These are phyloP conservation scores for Hypotaenidia philippensis DNA, from an alignment of 2,797 vertebrate genomes.

Conservation along the genomic window DNA sequence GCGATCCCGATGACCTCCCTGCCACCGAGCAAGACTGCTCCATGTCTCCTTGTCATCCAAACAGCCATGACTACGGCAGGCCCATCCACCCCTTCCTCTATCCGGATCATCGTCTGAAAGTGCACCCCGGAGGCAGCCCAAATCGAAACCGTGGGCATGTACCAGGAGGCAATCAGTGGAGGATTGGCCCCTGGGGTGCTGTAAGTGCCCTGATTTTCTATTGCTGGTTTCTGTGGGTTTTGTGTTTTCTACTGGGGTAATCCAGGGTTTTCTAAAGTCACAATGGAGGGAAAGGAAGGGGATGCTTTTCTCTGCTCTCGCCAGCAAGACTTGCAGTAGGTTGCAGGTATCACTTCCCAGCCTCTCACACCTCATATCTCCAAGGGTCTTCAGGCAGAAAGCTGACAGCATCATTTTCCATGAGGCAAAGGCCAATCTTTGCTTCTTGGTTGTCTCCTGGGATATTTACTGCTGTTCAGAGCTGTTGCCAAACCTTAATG, in stretches of 20 bases:
- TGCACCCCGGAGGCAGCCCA: constrained; percentile 52
- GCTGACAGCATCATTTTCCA: not conserved
- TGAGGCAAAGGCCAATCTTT: not conserved
- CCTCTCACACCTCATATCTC: not conserved
- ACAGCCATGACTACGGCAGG: constrained; percentile 81
- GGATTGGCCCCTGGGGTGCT: constrained; percentile 97
- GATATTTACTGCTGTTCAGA: not conserved
- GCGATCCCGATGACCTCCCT: constrained; percentile 91
- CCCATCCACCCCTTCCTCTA: constrained; percentile 75
- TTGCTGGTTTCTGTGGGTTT: not conserved
- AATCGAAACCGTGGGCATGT: constrained; percentile 72
- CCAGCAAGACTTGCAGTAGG: not conserved
- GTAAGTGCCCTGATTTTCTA: constrained; percentile 81
- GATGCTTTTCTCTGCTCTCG: not conserved
- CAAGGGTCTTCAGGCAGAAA: not conserved
- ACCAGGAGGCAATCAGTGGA: constrained; percentile 91
- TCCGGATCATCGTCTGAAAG: constrained; percentile 79
- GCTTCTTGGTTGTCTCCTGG: not conserved
- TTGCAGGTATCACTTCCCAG: not conserved
- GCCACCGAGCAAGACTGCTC: constrained; percentile 92
- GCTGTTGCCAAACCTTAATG: not conserved
- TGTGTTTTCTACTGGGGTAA: not conserved
- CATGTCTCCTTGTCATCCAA: constrained; percentile 91
- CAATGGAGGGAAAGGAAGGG: not conserved
- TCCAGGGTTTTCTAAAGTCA: not conserved